These are phyloP conservation scores for Apocheima hispidaria DNA, from an alignment of 2,888 invertebrate species.

Conservation along the genomic window DNA sequence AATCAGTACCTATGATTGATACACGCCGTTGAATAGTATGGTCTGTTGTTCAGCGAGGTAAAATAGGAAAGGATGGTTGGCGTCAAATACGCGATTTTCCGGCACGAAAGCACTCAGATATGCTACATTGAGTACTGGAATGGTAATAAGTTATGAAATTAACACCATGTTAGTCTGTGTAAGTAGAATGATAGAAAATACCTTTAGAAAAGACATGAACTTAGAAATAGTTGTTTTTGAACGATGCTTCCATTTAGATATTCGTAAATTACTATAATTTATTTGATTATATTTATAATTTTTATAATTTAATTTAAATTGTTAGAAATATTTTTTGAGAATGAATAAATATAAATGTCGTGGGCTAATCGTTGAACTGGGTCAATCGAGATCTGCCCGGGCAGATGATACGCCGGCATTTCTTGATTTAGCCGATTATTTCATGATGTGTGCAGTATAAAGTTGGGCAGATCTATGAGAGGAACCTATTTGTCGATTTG, in stretches of 20 bases:
- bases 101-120: constrained; percentile 43
- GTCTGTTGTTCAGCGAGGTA: constrained; percentile 48
- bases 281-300: too few relatives aligned
- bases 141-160: constrained; percentile 6
- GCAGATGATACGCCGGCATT: too few relatives aligned
- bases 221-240: background rate
- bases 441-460: too few relatives aligned
- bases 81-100: constrained; percentile 46
- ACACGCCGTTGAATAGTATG: constrained; percentile 57
- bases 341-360: too few relatives aligned
- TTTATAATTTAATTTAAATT: too few relatives aligned
- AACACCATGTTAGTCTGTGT: background rate
- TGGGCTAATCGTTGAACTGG: too few relatives aligned
- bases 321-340: too few relatives aligned
- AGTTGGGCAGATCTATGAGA: too few relatives aligned
- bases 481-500: too few relatives aligned
- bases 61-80: constrained; percentile 64
- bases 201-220: background rate
- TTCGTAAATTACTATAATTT: background rate
- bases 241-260: background rate
- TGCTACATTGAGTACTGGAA: constrained; percentile 37
- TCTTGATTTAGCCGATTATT: too few relatives aligned
- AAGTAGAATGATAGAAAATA: background rate
- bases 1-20: constrained; percentile 53
- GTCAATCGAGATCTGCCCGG: too few relatives aligned